Evolutionary conservation across 1,140 invertebrate species (phyloP).

Genomic region (Venustaconcha ellipsiformis): DNA sequence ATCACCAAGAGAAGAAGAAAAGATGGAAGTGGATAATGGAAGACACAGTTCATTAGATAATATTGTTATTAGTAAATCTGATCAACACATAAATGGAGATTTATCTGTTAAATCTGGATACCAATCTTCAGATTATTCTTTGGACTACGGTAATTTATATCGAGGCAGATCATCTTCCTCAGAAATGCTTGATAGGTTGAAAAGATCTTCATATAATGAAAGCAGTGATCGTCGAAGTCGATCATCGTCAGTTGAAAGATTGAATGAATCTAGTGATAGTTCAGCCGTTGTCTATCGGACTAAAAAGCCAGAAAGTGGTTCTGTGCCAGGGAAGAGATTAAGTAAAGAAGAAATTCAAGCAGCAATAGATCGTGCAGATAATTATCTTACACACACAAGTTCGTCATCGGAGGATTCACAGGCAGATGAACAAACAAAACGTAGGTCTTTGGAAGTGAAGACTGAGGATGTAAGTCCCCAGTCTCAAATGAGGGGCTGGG

Average conservation of each 20-base stretch:
- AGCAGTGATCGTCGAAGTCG: conserved; percentile 8
- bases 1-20: conserved; percentile 18
- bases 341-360: conserved; percentile 57
- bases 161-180: conserved; percentile 27
- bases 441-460: conserved; percentile 7
- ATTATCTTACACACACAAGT: conserved; percentile 33
- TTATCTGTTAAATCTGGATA: conserved; percentile 29
- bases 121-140: conserved; percentile 22
- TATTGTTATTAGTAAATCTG: conserved; percentile 19
- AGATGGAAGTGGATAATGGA: conserved; percentile 9
- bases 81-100: conserved; percentile 23
- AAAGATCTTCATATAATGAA: neutral
- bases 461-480: conserved; percentile 1
- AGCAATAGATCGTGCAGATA: conserved; percentile 54
- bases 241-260: neutral
- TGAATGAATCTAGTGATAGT: conserved; percentile 16
- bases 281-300: conserved; percentile 27
- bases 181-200: conserved; percentile 12
- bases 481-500: conserved; percentile 22
- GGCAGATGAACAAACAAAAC: neutral
- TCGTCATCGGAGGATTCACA: conserved; percentile 1
- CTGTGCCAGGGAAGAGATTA: conserved; percentile 33
- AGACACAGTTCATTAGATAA: conserved; percentile 14
- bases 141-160: conserved; percentile 23
- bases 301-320: conserved; percentile 16